phyloP scores from a whole-genome alignment of 2,888 invertebrate genomes.

The Ischnura elegans region DNA sequence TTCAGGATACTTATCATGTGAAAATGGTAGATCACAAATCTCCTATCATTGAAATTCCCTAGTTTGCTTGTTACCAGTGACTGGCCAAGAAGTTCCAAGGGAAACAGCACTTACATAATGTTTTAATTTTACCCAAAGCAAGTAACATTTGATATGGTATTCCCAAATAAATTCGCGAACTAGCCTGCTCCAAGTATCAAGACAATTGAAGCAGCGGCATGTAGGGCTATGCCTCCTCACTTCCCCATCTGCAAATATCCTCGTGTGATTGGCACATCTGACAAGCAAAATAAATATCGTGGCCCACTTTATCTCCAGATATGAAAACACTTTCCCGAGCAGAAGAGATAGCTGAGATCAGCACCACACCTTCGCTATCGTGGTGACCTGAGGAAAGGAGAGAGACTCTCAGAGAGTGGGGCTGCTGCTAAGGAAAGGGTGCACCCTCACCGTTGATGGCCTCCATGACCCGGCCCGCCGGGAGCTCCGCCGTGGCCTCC shows the following conservation, averaged over 20 bases:
- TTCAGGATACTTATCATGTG: no score
- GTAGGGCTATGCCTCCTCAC: not conserved
- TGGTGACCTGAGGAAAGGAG: not conserved
- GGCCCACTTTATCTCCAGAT: not conserved
- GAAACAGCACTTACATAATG: not conserved
- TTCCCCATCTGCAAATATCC: not conserved
- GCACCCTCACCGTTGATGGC: slow-evolving; percentile 59
- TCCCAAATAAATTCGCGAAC: not conserved
- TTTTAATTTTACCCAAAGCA: not conserved
- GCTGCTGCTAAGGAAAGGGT: not conserved
- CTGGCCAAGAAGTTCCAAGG: no score
- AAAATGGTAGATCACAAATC: no score
- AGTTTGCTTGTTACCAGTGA: no score
- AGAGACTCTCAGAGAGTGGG: not conserved
- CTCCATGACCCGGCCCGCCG: slow-evolving; percentile 55
- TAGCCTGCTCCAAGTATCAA: not conserved
- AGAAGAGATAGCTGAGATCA: not conserved
- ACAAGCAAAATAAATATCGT: not conserved
- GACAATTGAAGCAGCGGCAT: not conserved
- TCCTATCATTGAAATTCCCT: no score
- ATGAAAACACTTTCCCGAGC: not conserved
- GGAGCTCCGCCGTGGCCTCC: slow-evolving; percentile 40
- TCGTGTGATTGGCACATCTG: not conserved
- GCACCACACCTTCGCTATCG: not conserved
- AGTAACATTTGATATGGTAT: not conserved